Base-by-base conservation (phyloP, 2,113 vertebrate species). In the Dicentrarchus labrax region DNA sequence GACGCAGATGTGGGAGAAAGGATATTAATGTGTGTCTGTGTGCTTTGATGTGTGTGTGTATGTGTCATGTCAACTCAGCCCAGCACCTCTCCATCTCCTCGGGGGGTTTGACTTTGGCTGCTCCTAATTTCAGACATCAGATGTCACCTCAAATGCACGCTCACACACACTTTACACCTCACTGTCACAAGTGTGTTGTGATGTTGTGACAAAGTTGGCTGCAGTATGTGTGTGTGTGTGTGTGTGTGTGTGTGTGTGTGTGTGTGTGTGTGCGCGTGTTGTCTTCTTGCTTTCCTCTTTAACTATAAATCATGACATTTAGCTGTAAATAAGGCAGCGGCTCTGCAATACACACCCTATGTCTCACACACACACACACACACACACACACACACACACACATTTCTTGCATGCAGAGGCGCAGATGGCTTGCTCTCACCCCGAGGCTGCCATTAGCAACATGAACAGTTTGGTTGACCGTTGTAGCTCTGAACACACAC, bases 121-220 rank as follows among this genome's bases (percentile, higher is more conserved):
- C 59, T 73, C 76, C 72, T 83, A 89, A 89, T 86, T 84, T 82
- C 88, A 89, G 84, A 82, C 84, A 84, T 86, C 84, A 87, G 78
- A 85, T 86, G 88, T 83, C 79, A 61, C 30, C 8, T 48, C 19
- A 16, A 48, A 45, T 11, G 48, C 41, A 48, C 3, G 11, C 56
- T 45, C 22, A 54, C 47, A n/a, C 74, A 41, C 10, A 54, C 22
- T 19, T 62, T 39, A 62, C 76, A 70, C 57, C 12, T 74, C 2
- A 0, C n/a, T 53, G 16, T 84, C 61, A 67, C 24, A 39, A 62
- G 48, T 73, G 48, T 60, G 75, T 39, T 60, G 39, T 71, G 67
- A 74, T 59, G 50, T 41, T 71, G 65, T 22, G 39, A 30, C 13
- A 36, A 38, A 65, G 21, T 51, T 47, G 9, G 45, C 43, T 56